Evolutionary conservation across 2,113 vertebrate genomes (phyloP), one percentile per base, ranked within the genome.

Genomic region (Chelonoidis abingdonii): DNA sequence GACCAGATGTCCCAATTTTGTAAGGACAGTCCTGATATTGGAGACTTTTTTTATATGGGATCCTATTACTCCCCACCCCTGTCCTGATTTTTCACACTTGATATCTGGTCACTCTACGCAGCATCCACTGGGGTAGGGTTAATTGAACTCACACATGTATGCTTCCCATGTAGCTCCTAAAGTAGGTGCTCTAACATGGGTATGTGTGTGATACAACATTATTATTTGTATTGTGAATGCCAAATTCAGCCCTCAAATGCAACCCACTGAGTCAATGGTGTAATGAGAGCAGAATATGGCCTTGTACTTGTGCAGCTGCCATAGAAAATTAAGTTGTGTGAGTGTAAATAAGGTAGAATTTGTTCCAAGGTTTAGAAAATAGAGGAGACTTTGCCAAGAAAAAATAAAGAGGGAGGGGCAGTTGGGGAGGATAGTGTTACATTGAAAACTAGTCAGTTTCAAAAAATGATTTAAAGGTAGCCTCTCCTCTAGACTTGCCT

Each of bases 401-500:
- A 53, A 57, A 56, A 88, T 53, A 94, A 89, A 47, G 14, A 8
- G 14, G 52, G 52, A 6, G 17, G 17, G 19, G 52, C 17, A 50
- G 52, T 53, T 53, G 53, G 53, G 53, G 93, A 84, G 47, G 88
- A 7, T 21, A 5, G n/a, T 90, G 93, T 92, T 91, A 47, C 44
- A 95, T 80, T 91, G 93, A 91, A 97, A 93, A 29, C 57, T 75
- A 54, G 91, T 93, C 84, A 90, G 65, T 84, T 95, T 89, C 1
- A 93, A 95, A 83, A 95, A 92, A 92, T 29, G 47, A 95, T 89
- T 87, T 44, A 47, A 47, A 76, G 14, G 12, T 88, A 53, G 59
- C 93, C 94, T 87, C 88, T 84, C 86, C 95, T 94, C 82, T 89
- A 94, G 82, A 93, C 94, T 91, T 89, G 93, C 96, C 89, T 92